phyloP scores from a whole-genome alignment of 2,113 vertebrate species.

The Eulemur rufifrons region DNA sequence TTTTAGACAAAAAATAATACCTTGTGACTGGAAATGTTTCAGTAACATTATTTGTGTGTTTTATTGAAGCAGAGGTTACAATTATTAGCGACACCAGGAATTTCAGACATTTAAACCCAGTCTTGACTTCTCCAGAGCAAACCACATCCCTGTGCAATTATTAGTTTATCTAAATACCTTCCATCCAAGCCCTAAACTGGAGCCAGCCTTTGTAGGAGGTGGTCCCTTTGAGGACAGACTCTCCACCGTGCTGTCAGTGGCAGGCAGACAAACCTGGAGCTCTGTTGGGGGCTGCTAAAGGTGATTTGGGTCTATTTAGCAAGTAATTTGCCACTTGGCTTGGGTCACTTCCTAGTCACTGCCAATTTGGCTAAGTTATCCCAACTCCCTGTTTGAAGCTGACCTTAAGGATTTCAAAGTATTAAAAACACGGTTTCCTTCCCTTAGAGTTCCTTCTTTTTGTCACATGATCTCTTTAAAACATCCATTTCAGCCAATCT shows the following conservation, averaged over 20 bases:
- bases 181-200: conserved; percentile 77
- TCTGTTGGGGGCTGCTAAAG: not conserved
- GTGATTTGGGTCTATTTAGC: conserved; percentile 12
- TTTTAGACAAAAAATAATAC: conserved; percentile 86
- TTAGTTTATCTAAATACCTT: conserved; percentile 86
- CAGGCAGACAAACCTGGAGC: not conserved
- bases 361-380: conserved; percentile 35
- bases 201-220: conserved; percentile 80
- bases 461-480: conserved; percentile 50
- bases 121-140: conserved; percentile 82
- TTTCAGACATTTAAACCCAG: conserved; percentile 85
- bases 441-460: conserved; percentile 45
- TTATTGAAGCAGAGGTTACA: conserved; percentile 85
- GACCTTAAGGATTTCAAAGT: conserved; percentile 53
- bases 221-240: conserved; percentile 70
- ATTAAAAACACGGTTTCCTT: conserved; percentile 57
- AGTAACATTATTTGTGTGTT: conserved; percentile 84
- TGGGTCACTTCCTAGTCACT: conserved; percentile 52
- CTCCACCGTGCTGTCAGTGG: not conserved
- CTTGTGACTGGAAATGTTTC: conserved; percentile 84
- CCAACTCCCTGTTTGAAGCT: conserved; percentile 4
- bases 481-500: conserved; percentile 50
- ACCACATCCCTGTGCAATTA: conserved; percentile 85
- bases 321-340: conserved; percentile 47
- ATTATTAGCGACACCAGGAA: conserved; percentile 86